Base-by-base conservation (phyloP, 2,797 vertebrate species). In the Onychomys torridus region DNA sequence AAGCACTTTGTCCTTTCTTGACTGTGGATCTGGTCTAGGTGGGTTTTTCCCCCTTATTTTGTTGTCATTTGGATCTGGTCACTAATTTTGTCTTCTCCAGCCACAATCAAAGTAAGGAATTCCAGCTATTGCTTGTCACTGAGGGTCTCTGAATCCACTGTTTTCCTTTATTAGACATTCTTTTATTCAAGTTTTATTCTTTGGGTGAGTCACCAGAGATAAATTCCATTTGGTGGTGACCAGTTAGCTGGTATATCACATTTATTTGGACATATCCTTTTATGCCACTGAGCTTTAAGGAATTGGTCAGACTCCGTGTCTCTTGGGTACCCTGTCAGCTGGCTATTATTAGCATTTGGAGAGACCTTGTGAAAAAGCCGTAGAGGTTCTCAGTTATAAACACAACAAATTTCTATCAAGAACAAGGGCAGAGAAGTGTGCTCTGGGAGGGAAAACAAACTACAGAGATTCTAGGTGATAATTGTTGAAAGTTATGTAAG, bases 321-420 rank as follows among this genome's bases (percentile, higher is more conserved):
- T 91, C 19, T 65, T 88, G 77, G 32, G 32, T 63, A 57, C n/a
- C 16, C 61, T 63, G 87, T 46, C 6, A 75, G 25, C 29, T 37
- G 82, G 37, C 4, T 89, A 40, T 88, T 37, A 34, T 46, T 90
- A 86, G 46, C 73, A 86, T 95, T 89, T 81, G 78, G 25, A 79
- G 49, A 8, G 49, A 95, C 5, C 34, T 78, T 94, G 46, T 76
- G 69, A 88, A n/a, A n/a, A n/a, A 91, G 17, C 55, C 87, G 32
- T 3, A 90, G 79, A 96, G 52, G 34, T 84, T 95, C 96, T 95
- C 34, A 79, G 37, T 95, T 76, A 95, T 37, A 92, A 97, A 90
- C 27, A 92, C 92, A 61, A 85, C 73, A 57, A 91, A 89, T 97
- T 95, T 95, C 75, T 93, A 92, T 79, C 75, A 96, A 92, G 86